phyloP scores from a whole-genome alignment of 2,888 invertebrate species.

The Portevinia maculata region DNA sequence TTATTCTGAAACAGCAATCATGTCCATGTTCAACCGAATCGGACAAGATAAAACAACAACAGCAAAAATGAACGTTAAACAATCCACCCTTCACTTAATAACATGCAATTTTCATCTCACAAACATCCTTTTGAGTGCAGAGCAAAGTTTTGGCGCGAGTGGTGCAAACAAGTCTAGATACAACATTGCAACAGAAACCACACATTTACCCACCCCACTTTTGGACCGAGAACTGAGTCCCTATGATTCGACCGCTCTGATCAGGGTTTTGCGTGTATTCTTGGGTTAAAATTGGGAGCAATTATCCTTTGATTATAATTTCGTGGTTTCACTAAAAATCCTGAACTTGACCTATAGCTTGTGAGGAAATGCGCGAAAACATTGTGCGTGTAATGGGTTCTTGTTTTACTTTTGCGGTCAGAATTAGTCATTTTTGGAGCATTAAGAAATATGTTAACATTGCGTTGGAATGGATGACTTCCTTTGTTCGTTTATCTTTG shows the following conservation, averaged over 20 bases:
- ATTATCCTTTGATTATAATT: slow-evolving; percentile 70
- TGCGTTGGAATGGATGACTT: background rate
- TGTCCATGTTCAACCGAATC: slow-evolving; percentile 57
- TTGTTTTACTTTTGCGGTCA: background rate
- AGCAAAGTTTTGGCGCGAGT: slow-evolving; percentile 32
- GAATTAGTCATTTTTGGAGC: slow-evolving; percentile 1
- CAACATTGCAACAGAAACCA: slow-evolving; percentile 15
- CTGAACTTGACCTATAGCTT: slow-evolving; percentile 74
- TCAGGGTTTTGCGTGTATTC: slow-evolving; percentile 27
- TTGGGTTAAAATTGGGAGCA: slow-evolving; percentile 47
- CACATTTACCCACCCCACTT: slow-evolving; percentile 6
- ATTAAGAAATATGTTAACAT: background rate
- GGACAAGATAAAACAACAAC: slow-evolving; percentile 45
- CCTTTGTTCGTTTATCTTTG: background rate
- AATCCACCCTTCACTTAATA: slow-evolving; percentile 73
- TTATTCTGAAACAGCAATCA: slow-evolving; percentile 62
- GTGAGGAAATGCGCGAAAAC: slow-evolving; percentile 56
- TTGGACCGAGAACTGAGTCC: slow-evolving; percentile 26
- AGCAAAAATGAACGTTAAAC: slow-evolving; percentile 34
- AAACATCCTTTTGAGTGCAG: slow-evolving; percentile 60
- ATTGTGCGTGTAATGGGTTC: slow-evolving; percentile 2
- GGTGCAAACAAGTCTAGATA: slow-evolving; percentile 7
- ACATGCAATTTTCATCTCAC: slow-evolving; percentile 74
- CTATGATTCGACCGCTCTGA: slow-evolving; percentile 2
- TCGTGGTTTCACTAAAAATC: slow-evolving; percentile 58